Conservation (phyloP, 2,797 vertebrate species). For the Syngnathus acus region DNA sequence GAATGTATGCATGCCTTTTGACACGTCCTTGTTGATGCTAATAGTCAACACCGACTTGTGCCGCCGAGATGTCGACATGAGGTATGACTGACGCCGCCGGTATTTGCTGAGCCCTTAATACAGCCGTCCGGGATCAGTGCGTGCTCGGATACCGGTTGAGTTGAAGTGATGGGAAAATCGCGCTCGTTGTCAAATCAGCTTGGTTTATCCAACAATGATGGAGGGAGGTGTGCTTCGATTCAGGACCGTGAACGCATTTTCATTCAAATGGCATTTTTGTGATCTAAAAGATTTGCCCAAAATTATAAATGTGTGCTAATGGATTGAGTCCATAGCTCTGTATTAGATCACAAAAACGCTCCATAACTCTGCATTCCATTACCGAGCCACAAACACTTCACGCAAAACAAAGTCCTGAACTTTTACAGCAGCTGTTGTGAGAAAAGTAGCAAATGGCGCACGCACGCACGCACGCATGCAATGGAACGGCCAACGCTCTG, state of each 20-base stretch:
- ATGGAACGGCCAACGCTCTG: background rate
- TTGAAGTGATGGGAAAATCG: background rate
- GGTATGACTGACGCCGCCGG: background rate
- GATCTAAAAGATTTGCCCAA: no score
- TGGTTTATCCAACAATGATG: background rate
- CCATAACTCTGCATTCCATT: no score
- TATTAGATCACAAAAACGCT: background rate
- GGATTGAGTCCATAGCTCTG: background rate
- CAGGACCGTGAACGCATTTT: no score
- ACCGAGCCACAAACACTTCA: slow-evolving; percentile 41
- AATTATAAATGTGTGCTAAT: background rate
- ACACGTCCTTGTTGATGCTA: slow-evolving; percentile 17
- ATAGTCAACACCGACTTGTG: background rate
- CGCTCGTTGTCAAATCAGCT: background rate
- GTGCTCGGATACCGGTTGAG: background rate
- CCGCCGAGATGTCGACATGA: background rate
- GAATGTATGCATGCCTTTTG: slow-evolving; percentile 10
- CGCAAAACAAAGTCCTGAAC: slow-evolving; percentile 50
- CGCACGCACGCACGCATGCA: background rate
- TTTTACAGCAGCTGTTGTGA: slow-evolving; percentile 55
- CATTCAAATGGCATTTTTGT: no score
- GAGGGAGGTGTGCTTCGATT: background rate
- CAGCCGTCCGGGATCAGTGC: background rate
- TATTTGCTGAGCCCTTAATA: background rate
- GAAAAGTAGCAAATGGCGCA: slow-evolving; percentile 49